These are phyloP conservation scores for Virgularia gustaviana DNA, from an alignment of 92 coral and sea anemone species.

Conservation along the genomic window DNA sequence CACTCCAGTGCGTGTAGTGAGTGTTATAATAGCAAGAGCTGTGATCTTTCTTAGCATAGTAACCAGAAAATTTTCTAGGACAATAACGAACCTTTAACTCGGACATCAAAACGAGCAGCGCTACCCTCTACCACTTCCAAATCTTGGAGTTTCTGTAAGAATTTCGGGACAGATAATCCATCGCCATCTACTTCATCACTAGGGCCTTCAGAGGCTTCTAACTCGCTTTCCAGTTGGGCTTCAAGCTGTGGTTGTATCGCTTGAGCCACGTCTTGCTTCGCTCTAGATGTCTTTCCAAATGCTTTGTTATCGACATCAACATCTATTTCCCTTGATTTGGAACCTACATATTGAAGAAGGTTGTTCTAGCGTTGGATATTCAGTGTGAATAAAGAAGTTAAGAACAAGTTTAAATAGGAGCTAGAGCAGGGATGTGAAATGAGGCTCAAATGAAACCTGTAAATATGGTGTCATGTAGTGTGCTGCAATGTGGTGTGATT, in stretches of 20 bases:
- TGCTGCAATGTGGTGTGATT: too few species aligned
- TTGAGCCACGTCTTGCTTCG: constrained; percentile 12
- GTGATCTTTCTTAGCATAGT: too few species aligned
- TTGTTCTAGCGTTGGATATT: too few species aligned
- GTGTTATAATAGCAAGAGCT: too few species aligned
- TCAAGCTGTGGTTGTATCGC: not conserved
- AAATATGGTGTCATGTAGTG: too few species aligned
- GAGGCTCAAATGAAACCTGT: too few species aligned
- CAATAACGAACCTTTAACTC: constrained; percentile 61
- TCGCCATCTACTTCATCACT: constrained; percentile 21
- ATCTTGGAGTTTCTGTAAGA: constrained; percentile 88
- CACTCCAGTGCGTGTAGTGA: too few species aligned
- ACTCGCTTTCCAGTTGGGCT: not conserved
- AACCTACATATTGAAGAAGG: constrained; percentile 5
- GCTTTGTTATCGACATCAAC: too few species aligned
- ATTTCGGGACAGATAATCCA: constrained; percentile 60
- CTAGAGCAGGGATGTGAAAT: too few species aligned
- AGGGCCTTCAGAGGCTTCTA: not conserved
- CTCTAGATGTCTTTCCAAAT: not conserved
- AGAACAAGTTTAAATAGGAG: too few species aligned
- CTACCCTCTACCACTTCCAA: constrained; percentile 95
- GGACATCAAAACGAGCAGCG: constrained; percentile 84
- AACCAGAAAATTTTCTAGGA: not conserved
- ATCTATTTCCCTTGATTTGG: constrained; percentile 20
- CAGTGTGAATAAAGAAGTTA: too few species aligned